These are phyloP conservation scores for Chaetogeoica ovagalla DNA, from an alignment of 2,888 invertebrate species.

Conservation along the genomic window DNA sequence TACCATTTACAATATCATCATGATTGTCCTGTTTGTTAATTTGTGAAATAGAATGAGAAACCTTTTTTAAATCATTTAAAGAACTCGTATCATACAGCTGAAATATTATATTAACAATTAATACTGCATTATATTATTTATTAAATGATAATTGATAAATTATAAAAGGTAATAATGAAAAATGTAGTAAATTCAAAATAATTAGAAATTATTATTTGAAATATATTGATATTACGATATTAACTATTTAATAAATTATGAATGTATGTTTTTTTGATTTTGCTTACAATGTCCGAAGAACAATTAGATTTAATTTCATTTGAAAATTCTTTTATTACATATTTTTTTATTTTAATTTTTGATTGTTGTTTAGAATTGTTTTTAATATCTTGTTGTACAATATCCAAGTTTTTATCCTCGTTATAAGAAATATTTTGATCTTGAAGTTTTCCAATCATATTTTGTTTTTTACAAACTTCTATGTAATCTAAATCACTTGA, in stretches of 20 bases:
- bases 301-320: not conserved
- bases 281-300: slow-evolving; percentile 1
- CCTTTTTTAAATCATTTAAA: not conserved
- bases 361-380: not conserved
- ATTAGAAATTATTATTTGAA: not conserved
- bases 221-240: too few relatives aligned
- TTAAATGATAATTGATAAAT: too few relatives aligned
- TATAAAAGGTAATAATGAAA: not conserved
- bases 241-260: too few relatives aligned
- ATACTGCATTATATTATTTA: too few relatives aligned
- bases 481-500: not conserved
- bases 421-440: not conserved
- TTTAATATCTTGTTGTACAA: not conserved
- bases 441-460: not conserved
- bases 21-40: not conserved
- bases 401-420: not conserved
- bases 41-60: slow-evolving; percentile 7
- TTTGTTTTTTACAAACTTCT: not conserved
- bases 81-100: not conserved
- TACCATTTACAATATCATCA: not conserved
- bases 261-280: too few relatives aligned
- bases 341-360: not conserved
- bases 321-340: not conserved
- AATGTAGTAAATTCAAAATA: not conserved
- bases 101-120: not conserved